These are phyloP conservation scores for Tor tambroides DNA, from an alignment of 2,113 vertebrate genomes.

Conservation along the genomic window DNA sequence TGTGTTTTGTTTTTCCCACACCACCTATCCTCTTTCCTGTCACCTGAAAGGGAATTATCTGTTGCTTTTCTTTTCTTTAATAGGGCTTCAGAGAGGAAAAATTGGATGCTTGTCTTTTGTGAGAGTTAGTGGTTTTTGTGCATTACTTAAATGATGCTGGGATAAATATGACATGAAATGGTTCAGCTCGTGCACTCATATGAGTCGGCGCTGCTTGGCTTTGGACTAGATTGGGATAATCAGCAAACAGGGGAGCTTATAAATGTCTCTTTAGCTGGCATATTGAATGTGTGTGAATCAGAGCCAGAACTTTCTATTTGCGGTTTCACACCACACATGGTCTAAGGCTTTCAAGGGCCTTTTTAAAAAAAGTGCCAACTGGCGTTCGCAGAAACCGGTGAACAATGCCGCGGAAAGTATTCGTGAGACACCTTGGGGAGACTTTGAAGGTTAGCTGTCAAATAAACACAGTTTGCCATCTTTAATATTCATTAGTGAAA, in stretches of 20 bases:
- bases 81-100: neutral
- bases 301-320: conserved; percentile 34
- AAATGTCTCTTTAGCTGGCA: conserved; percentile 16
- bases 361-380: conserved; percentile 2
- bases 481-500: conserved; percentile 13
- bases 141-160: neutral
- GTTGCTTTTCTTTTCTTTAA: conserved; percentile 20
- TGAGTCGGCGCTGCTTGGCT: neutral
- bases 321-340: conserved; percentile 37
- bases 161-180: neutral
- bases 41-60: conserved; percentile 4
- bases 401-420: conserved; percentile 23
- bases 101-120: neutral
- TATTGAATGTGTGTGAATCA: conserved; percentile 40
- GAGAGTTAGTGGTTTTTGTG: neutral
- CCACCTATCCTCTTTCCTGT: neutral
- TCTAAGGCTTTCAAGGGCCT: conserved; percentile 17
- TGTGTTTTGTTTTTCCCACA: neutral
- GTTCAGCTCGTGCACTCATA: no score
- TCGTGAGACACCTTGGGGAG: conserved; percentile 30
- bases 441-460: conserved; percentile 42
- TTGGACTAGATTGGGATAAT: neutral
- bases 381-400: neutral
- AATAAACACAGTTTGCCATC: conserved; percentile 30
- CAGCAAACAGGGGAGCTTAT: conserved; percentile 6